These are phyloP conservation scores for Toxostoma redivivum DNA, from an alignment of 2,113 vertebrate species.

Conservation along the genomic window DNA sequence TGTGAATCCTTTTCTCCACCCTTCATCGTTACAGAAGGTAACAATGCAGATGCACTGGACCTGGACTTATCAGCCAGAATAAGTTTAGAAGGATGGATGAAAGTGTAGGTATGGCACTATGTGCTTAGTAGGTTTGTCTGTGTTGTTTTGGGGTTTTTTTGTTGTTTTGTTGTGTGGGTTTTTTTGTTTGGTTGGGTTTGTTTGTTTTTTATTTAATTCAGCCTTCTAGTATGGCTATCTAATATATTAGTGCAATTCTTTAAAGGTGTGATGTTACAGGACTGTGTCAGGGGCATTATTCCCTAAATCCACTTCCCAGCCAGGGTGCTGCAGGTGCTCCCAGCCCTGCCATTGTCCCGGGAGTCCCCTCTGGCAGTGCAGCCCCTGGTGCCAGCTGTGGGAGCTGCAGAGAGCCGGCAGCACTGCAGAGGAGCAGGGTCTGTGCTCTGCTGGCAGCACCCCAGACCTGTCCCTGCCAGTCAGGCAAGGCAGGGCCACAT, in stretches of 20 bases:
- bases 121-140: background rate
- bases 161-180: too few species aligned
- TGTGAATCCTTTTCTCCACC: background rate
- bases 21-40: rapidly evolving
- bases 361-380: background rate
- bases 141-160: rapidly evolving
- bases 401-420: background rate
- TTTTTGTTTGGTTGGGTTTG: too few species aligned
- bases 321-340: background rate
- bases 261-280: background rate
- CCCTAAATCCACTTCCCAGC: background rate
- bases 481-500: background rate
- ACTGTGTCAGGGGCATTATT: background rate
- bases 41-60: background rate
- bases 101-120: background rate
- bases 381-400: rapidly evolving
- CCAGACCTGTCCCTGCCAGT: background rate
- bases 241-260: background rate
- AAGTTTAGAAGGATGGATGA: background rate
- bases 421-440: background rate
- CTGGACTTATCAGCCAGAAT: background rate
- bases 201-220: background rate
- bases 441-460: background rate
- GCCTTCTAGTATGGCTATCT: background rate
- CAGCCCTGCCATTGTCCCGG: rapidly evolving